Conservation (phyloP, 2,888 invertebrate species). For the Agrotis clavis region DNA sequence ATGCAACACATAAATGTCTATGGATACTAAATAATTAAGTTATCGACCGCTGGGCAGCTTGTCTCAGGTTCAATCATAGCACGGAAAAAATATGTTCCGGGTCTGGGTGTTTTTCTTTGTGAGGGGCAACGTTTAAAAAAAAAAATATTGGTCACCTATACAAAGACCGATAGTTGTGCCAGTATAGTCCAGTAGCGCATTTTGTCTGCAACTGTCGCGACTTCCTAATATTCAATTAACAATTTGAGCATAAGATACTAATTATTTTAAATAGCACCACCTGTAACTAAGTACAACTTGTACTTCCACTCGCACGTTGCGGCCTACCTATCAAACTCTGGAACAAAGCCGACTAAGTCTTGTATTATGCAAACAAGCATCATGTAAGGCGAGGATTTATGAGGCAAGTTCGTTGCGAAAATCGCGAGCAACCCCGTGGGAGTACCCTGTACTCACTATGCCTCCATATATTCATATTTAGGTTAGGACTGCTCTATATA, state of each 20-base stretch:
- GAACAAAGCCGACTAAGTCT: slow-evolving; percentile 89
- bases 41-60: too few species aligned
- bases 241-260: slow-evolving; percentile 42
- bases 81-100: too few species aligned
- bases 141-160: too few species aligned
- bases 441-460: slow-evolving; percentile 78
- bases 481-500: slow-evolving; percentile 72
- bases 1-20: too few species aligned
- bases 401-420: slow-evolving; percentile 88
- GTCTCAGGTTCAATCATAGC: too few species aligned
- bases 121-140: too few species aligned
- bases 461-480: slow-evolving; percentile 88
- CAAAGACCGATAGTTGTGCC: too few species aligned
- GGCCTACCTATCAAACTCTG: slow-evolving; percentile 85
- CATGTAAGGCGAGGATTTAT: slow-evolving; percentile 90
- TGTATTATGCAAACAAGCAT: slow-evolving; percentile 91
- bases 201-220: too few species aligned
- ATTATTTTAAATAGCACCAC: slow-evolving; percentile 53
- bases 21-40: too few species aligned
- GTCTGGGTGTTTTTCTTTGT: too few species aligned
- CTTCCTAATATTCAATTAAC: background rate
- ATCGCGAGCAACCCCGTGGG: slow-evolving; percentile 83
- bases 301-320: slow-evolving; percentile 72
- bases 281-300: slow-evolving; percentile 63
- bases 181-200: too few species aligned